These are phyloP conservation scores for Sycophila sp. DNA, from an alignment of 1,140 invertebrate species.

Conservation along the genomic window DNA sequence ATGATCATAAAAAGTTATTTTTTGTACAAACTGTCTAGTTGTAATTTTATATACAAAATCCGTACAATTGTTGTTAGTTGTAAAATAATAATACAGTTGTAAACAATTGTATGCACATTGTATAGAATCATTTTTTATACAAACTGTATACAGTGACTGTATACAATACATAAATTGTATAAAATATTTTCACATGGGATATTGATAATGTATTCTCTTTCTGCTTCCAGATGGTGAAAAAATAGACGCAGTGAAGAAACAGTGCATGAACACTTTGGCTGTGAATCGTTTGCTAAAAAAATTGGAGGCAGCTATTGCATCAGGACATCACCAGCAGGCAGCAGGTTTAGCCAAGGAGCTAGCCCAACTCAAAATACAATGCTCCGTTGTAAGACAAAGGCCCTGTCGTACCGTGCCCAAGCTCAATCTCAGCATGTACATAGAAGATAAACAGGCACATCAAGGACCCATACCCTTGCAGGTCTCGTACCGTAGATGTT, in stretches of 20 bases:
- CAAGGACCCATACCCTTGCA: constrained; percentile 77
- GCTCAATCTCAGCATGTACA: constrained; percentile 78
- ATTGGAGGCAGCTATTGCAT: constrained; percentile 75
- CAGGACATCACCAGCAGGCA: constrained; percentile 74
- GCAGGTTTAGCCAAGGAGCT: constrained; percentile 76
- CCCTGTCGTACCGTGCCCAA: constrained; percentile 50
- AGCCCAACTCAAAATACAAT: constrained; percentile 74
- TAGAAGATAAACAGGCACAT: constrained; percentile 79
- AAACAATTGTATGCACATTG: too few species aligned
- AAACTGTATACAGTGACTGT: too few species aligned
- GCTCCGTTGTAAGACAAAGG: constrained; percentile 72
- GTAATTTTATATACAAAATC: too few species aligned
- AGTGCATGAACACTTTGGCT: constrained; percentile 69
- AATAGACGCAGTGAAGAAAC: constrained; percentile 44
- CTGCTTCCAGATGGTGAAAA: constrained; percentile 38
- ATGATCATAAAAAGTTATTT: too few species aligned
- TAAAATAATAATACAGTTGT: too few species aligned
- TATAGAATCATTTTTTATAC: too few species aligned
- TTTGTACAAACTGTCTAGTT: too few species aligned
- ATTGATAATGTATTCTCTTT: neutral
- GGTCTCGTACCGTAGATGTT: constrained; percentile 62
- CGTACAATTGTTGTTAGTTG: too few species aligned
- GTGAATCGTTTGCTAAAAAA: constrained; percentile 73
- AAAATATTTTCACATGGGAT: constrained; percentile 8
- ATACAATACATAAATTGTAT: too few species aligned